Conservation (phyloP, 2,888 invertebrate species). For the Pseudococcus jackbeardsleyi region DNA sequence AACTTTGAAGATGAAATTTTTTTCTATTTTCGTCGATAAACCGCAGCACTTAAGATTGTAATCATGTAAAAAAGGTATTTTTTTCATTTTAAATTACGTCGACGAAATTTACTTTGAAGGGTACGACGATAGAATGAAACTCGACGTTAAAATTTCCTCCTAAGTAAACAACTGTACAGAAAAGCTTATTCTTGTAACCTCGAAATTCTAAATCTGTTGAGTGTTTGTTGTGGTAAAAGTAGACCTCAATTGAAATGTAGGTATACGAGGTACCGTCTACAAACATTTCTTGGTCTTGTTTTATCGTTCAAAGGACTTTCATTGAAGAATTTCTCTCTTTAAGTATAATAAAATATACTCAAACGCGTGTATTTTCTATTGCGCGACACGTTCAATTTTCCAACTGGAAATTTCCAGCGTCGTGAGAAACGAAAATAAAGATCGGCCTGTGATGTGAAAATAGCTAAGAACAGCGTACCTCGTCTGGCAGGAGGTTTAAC, state of each 20-base stretch:
- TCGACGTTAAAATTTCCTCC: constrained; percentile 23
- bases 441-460: neutral
- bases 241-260: constrained; percentile 18
- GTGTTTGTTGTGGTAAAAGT: constrained; percentile 38
- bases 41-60: neutral
- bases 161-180: constrained; percentile 23
- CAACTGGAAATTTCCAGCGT: neutral
- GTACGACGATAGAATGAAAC: neutral
- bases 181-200: constrained; percentile 29
- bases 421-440: neutral
- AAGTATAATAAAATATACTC: neutral
- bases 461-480: neutral
- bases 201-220: constrained; percentile 31
- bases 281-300: constrained; percentile 7
- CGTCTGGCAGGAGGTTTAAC: neutral
- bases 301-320: constrained; percentile 9
- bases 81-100: neutral
- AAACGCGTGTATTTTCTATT: constrained; percentile 3
- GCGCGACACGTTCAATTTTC: neutral
- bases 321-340: neutral
- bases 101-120: constrained; percentile 26
- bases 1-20: neutral
- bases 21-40: neutral
- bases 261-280: neutral
- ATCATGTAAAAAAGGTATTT: constrained; percentile 1